These are phyloP conservation scores for Glomeris maerens DNA, from an alignment of 1,140 invertebrate genomes.

Conservation along the genomic window DNA sequence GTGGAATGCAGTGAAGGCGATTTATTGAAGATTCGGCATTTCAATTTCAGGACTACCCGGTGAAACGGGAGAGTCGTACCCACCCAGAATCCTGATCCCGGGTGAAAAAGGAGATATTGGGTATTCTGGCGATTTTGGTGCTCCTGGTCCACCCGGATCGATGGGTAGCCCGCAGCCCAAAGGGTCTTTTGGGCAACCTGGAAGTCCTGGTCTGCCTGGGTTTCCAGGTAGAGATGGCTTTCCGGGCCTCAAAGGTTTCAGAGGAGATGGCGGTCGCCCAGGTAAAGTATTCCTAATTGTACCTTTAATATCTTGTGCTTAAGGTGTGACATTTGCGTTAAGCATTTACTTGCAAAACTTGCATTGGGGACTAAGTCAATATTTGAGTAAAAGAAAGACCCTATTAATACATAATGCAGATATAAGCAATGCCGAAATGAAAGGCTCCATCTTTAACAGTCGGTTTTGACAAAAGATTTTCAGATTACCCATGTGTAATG, in stretches of 20 bases:
- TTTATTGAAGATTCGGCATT: background rate
- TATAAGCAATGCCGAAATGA: too few species aligned
- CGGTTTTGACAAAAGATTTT: too few species aligned
- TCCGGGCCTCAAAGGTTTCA: slow-evolving; percentile 20
- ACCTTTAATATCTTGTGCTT: too few species aligned
- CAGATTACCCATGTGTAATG: too few species aligned
- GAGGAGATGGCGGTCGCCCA: slow-evolving; percentile 11
- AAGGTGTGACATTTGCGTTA: too few species aligned
- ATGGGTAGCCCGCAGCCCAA: slow-evolving; percentile 21
- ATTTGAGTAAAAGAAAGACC: too few species aligned
- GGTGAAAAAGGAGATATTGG: slow-evolving; percentile 15
- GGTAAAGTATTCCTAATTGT: too few species aligned
- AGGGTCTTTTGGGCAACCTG: slow-evolving; percentile 22
- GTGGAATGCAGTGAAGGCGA: background rate
- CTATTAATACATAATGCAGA: too few species aligned
- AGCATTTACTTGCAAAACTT: too few species aligned
- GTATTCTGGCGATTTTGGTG: slow-evolving; percentile 19
- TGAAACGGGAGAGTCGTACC: slow-evolving; percentile 3
- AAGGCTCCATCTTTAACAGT: too few species aligned
- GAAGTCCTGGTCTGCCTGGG: slow-evolving; percentile 24
- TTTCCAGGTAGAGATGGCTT: slow-evolving; percentile 19
- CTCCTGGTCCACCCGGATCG: slow-evolving; percentile 20
- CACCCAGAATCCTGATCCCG: background rate
- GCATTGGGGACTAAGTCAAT: too few species aligned
- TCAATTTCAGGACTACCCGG: slow-evolving; percentile 6